Evolutionary conservation across 2,888 invertebrate genomes (phyloP).

Genomic region (Bedellia somnulentella): DNA sequence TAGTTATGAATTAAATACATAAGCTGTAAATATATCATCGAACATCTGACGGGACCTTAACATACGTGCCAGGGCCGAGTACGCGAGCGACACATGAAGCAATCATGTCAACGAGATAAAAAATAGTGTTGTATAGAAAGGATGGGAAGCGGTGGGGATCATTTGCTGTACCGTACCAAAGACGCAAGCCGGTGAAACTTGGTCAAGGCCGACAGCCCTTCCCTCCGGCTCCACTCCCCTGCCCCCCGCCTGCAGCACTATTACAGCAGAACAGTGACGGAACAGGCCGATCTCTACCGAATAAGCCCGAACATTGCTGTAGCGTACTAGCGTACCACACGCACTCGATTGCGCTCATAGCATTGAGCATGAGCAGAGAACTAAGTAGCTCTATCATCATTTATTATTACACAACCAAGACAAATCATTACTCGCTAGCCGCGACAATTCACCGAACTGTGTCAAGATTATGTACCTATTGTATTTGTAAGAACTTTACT

Average conservation of each 20-base stretch:
- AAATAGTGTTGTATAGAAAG: conserved; percentile 29
- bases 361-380: too few species aligned
- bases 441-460: conserved; percentile 42
- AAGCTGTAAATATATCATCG: too few species aligned
- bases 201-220: conserved; percentile 51
- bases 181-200: conserved; percentile 58
- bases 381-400: conserved; percentile 16
- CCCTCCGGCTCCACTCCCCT: conserved; percentile 22
- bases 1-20: too few species aligned
- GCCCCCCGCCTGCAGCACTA: conserved; percentile 21
- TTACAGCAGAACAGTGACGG: too few species aligned
- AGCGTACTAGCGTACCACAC: too few species aligned
- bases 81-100: conserved; percentile 29
- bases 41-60: conserved; percentile 4
- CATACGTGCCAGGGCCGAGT: conserved; percentile 6
- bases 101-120: conserved; percentile 46
- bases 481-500: too few species aligned
- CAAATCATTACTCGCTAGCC: conserved; percentile 50
- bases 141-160: conserved; percentile 59
- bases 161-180: conserved; percentile 49
- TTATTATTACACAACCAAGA: conserved; percentile 44
- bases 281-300: conserved; percentile 34
- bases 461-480: conserved; percentile 60
- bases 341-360: conserved; percentile 40
- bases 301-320: conserved; percentile 17